A percentile compares a stretch with the other conserved stretches of the same genome.
These are phyloP conservation scores for Agapornis roseicollis DNA, from an alignment of 2,113 vertebrate species.

Conservation along the genomic window DNA sequence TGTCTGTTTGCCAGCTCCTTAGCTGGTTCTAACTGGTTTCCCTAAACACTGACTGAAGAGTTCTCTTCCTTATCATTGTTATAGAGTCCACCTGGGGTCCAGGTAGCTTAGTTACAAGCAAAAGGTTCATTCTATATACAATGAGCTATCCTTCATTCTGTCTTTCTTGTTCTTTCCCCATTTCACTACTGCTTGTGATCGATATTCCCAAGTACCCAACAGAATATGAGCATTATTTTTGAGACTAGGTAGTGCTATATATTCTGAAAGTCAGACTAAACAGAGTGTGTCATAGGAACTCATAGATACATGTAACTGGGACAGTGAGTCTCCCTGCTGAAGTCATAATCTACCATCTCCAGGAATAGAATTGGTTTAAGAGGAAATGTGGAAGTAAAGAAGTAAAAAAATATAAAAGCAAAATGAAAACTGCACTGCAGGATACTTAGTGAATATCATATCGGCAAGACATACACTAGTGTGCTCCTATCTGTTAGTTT, in stretches of 20 bases:
- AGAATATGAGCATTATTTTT: background rate
- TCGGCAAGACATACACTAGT: background rate
- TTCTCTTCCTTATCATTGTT: too few relatives aligned
- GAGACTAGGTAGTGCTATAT: background rate
- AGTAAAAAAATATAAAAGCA: background rate
- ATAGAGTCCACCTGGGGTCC: too few relatives aligned
- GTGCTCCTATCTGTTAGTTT: background rate
- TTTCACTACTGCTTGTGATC: background rate
- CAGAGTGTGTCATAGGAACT: background rate
- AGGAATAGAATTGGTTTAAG: background rate
- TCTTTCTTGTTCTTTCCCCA: too few relatives aligned
- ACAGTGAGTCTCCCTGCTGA: background rate
- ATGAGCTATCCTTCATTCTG: too few relatives aligned
- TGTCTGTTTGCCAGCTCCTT: too few relatives aligned
- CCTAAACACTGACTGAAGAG: too few relatives aligned
- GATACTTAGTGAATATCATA: background rate
- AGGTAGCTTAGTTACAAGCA: too few relatives aligned
- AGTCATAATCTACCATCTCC: background rate
- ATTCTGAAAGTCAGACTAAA: background rate
- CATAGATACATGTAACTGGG: rapidly evolving
- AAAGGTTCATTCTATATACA: too few relatives aligned
- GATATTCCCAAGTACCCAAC: background rate
- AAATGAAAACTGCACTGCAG: background rate
- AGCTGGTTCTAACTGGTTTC: too few relatives aligned
- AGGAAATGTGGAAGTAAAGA: background rate